Conservation (phyloP, 2,888 invertebrate species). For the Schizaphis graminum region DNA sequence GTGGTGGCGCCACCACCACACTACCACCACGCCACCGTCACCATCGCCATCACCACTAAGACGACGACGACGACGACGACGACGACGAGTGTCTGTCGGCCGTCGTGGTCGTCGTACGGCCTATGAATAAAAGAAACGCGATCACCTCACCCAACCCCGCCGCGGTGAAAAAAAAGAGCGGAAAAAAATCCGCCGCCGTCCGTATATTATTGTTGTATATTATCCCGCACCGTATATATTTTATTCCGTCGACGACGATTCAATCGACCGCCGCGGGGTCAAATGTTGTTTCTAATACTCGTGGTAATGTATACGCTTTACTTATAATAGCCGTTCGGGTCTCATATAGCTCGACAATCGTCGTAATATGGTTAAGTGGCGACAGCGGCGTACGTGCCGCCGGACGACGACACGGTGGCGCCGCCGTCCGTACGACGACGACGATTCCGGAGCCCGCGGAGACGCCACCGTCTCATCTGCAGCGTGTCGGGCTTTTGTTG, state of each 20-base stretch:
- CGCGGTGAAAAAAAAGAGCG: constrained; percentile 27
- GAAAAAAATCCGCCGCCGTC: background rate
- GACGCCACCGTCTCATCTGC: background rate
- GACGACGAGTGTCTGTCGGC: constrained; percentile 18
- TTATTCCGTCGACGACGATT: constrained; percentile 43
- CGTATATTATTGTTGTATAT: background rate
- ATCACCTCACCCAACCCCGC: background rate
- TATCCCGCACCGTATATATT: background rate
- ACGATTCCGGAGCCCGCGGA: background rate
- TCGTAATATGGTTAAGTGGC: background rate
- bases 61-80: constrained; percentile 23
- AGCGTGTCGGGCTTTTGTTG: background rate
- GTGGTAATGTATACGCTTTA: background rate
- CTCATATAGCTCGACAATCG: constrained; percentile 25
- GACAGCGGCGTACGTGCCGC: constrained; percentile 10
- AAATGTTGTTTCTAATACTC: constrained; percentile 30
- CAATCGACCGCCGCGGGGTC: constrained; percentile 57
- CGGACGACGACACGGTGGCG: background rate
- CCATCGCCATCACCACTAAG: background rate
- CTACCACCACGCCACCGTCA: constrained; percentile 7
- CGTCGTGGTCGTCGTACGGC: constrained; percentile 4
- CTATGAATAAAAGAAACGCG: constrained; percentile 47
- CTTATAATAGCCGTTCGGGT: constrained; percentile 22
- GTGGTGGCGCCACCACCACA: constrained; percentile 41
- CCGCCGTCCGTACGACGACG: background rate